Evolutionary conservation across 2,888 invertebrate species (phyloP).

Genomic region (Petrophora chlorosata): DNA sequence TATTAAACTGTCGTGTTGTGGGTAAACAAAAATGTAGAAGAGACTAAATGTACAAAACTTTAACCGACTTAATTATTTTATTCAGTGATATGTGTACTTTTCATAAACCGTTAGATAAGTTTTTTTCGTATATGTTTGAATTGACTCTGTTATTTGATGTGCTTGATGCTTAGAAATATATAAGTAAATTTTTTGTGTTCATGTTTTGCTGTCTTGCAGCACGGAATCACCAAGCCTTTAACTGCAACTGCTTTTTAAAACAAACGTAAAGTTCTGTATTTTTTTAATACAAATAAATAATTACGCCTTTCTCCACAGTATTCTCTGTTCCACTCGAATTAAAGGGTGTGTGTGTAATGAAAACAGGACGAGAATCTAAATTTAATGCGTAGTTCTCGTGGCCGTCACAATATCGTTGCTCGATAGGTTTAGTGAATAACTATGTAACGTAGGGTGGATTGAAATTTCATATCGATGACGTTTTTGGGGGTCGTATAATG

Average conservation of each 20-base stretch:
- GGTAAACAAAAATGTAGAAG: conserved; percentile 46
- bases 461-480: conserved; percentile 45
- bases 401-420: conserved; percentile 58
- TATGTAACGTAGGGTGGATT: conserved; percentile 36
- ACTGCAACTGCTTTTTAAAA: neutral
- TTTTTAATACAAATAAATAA: too few relatives aligned
- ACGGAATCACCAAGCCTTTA: neutral
- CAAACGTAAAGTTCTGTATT: too few relatives aligned
- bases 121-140: too few relatives aligned
- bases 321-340: conserved; percentile 44
- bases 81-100: too few relatives aligned
- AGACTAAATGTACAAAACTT: too few relatives aligned
- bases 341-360: conserved; percentile 62
- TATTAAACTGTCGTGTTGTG: conserved; percentile 67
- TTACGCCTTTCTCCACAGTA: conserved; percentile 50
- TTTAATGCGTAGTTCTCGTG: conserved; percentile 58
- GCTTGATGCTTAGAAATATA: too few relatives aligned
- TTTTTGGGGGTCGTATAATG: conserved; percentile 40
- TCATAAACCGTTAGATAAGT: too few relatives aligned
- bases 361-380: conserved; percentile 66
- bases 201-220: too few relatives aligned
- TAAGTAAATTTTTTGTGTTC: too few relatives aligned
- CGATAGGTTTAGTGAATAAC: conserved; percentile 55
- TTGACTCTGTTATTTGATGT: too few relatives aligned
- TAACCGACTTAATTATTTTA: conserved; percentile 17